These are phyloP conservation scores for Matsumyia berberina DNA, from an alignment of 2,888 invertebrate genomes.

Conservation along the genomic window DNA sequence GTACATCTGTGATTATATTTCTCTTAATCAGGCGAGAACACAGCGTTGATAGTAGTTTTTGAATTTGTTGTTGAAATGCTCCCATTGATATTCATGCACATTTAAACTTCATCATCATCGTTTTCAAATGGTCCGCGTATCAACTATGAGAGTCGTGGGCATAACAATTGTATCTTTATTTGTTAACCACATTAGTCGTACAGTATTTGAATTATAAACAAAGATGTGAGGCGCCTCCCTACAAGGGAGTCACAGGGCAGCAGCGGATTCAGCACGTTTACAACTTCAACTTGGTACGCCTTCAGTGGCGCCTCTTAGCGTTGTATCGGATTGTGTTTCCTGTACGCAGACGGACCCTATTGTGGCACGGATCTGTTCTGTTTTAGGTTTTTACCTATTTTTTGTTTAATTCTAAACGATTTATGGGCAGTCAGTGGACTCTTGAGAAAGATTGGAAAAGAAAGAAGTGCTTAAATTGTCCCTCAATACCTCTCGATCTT, in stretches of 20 bases:
- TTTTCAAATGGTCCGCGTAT: too few relatives aligned
- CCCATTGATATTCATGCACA: too few relatives aligned
- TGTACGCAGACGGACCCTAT: slow-evolving; percentile 99
- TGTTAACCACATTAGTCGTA: slow-evolving; percentile 49
- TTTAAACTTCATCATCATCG: too few relatives aligned
- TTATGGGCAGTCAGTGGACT: slow-evolving; percentile 94
- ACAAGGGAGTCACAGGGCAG: slow-evolving; percentile 25
- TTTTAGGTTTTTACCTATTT: slow-evolving; percentile 98
- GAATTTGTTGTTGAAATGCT: too few relatives aligned
- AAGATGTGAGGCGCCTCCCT: slow-evolving; percentile 12
- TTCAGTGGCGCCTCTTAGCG: slow-evolving; percentile 99
- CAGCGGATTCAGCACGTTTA: slow-evolving; percentile 85
- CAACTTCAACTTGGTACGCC: slow-evolving; percentile 99
- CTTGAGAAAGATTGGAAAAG: slow-evolving; percentile 69
- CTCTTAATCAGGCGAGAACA: too few relatives aligned
- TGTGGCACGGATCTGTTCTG: slow-evolving; percentile 99
- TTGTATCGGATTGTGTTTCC: slow-evolving; percentile 99
- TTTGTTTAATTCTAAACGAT: slow-evolving; percentile 98
- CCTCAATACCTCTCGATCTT: too few relatives aligned
- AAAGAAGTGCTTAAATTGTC: too few relatives aligned
- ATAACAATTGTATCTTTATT: slow-evolving; percentile 66
- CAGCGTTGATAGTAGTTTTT: too few relatives aligned
- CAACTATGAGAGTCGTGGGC: too few relatives aligned
- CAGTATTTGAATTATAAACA: slow-evolving; percentile 16
- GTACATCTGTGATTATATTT: too few relatives aligned